These are phyloP conservation scores for Drosophila pseudoobscura DNA, from an alignment of 1,140 invertebrate species.

Conservation along the genomic window DNA sequence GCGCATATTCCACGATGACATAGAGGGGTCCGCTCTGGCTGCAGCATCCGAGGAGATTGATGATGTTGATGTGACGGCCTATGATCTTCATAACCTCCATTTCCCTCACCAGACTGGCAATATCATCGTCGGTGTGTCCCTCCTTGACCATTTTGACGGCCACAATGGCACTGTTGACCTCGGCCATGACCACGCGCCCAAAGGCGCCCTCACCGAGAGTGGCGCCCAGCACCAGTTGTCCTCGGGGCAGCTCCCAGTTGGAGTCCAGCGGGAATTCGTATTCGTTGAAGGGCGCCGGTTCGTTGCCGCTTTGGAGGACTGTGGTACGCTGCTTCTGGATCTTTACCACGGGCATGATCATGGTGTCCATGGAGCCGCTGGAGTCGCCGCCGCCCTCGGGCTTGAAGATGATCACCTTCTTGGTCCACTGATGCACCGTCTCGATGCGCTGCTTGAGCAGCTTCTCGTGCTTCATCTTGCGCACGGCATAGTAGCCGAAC, in stretches of 20 bases:
- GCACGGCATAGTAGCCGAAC: slow-evolving; percentile 84
- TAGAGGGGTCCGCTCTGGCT: slow-evolving; percentile 97
- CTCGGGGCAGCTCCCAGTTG: slow-evolving; percentile 94
- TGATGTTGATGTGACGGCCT: slow-evolving; percentile 98
- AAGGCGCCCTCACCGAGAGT: slow-evolving; percentile 97
- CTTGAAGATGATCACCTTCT: slow-evolving; percentile 95
- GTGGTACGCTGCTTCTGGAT: slow-evolving; percentile 93
- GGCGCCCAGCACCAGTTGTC: slow-evolving; percentile 90
- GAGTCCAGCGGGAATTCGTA: slow-evolving; percentile 96
- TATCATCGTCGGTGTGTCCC: slow-evolving; percentile 98
- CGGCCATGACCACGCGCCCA: slow-evolving; percentile 95
- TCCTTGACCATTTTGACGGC: slow-evolving; percentile 99
- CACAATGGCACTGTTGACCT: slow-evolving; percentile 92
- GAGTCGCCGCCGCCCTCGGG: slow-evolving; percentile 85
- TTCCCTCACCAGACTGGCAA: slow-evolving; percentile 97
- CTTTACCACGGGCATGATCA: slow-evolving; percentile 92
- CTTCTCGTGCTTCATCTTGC: slow-evolving; percentile 84
- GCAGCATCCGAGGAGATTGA: slow-evolving; percentile 97
- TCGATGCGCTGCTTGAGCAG: slow-evolving; percentile 91
- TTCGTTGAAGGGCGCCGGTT: slow-evolving; percentile 89
- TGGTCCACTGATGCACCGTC: slow-evolving; percentile 93
- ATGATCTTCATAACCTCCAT: slow-evolving; percentile 99
- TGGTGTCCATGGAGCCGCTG: slow-evolving; percentile 84
- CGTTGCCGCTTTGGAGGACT: slow-evolving; percentile 85
- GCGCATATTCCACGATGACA: slow-evolving; percentile 98